Percentiles rank a stretch among this genome's conserved stretches.
Conservation (phyloP, 1,140 invertebrate genomes). For the Ceratitis capitata region DNA sequence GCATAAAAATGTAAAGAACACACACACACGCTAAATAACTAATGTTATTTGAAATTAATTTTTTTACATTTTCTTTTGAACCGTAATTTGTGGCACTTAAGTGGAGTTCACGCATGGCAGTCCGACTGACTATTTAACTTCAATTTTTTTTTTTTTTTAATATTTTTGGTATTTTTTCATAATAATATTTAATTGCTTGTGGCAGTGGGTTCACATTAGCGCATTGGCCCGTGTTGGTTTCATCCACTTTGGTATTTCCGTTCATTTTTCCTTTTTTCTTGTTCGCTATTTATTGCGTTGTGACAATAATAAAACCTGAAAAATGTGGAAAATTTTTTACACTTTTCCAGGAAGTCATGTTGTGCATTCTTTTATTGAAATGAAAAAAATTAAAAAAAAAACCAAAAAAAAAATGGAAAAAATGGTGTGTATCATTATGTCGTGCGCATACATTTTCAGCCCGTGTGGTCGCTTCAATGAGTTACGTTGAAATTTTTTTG, state of each 20-base stretch:
- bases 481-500: background rate
- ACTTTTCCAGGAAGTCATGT: background rate
- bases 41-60: background rate
- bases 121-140: background rate
- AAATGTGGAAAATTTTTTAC: constrained; percentile 1
- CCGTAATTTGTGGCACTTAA: background rate
- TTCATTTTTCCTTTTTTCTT: too few relatives aligned
- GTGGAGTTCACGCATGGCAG: background rate
- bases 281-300: background rate
- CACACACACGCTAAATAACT: background rate
- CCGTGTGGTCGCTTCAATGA: background rate
- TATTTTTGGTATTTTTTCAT: background rate
- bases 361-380: background rate
- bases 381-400: background rate
- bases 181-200: background rate
- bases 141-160: background rate
- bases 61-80: background rate
- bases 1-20: background rate
- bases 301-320: background rate
- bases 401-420: background rate
- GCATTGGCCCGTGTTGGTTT: background rate
- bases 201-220: background rate
- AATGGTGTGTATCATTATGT: background rate
- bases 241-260: background rate
- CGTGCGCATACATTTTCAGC: background rate